A percentile compares a stretch with the other conserved stretches of the same genome.
phyloP scores from a whole-genome alignment of 1,140 invertebrate genomes.

The Philopotamus ludificatus region DNA sequence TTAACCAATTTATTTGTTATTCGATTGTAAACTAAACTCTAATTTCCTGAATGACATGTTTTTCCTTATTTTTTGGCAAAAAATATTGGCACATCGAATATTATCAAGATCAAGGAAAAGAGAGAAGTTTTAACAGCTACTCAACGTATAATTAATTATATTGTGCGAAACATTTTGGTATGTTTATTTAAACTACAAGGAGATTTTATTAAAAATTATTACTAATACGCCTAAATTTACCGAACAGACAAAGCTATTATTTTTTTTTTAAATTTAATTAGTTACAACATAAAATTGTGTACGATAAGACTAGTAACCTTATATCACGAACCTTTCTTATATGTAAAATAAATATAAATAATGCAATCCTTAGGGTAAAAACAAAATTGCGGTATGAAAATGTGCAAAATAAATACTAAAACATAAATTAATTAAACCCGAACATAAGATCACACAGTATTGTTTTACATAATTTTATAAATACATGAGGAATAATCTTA shows the following conservation, averaged over 20 bases:
- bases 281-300: conserved; percentile 13
- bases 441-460: background rate
- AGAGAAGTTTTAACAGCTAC: too few relatives aligned
- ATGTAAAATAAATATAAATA: conserved; percentile 8
- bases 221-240: background rate
- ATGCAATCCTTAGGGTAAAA: too few relatives aligned
- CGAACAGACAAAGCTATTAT: conserved; percentile 2
- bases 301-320: conserved; percentile 32
- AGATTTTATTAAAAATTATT: background rate
- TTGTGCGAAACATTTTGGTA: conserved; percentile 2
- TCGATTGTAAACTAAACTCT: background rate
- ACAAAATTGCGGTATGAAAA: too few relatives aligned
- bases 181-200: background rate
- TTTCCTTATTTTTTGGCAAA: conserved; percentile 19
- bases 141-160: too few relatives aligned
- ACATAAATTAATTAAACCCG: background rate
- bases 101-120: conserved; percentile 3
- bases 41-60: conserved; percentile 9
- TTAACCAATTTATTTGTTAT: background rate
- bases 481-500: too few relatives aligned
- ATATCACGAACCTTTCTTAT: conserved; percentile 35
- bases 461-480: too few relatives aligned
- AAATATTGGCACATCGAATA: conserved; percentile 27
- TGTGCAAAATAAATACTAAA: too few relatives aligned
- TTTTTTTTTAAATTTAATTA: background rate